These are phyloP conservation scores for Cariama cristata DNA, from an alignment of 2,113 vertebrate genomes.

Conservation along the genomic window DNA sequence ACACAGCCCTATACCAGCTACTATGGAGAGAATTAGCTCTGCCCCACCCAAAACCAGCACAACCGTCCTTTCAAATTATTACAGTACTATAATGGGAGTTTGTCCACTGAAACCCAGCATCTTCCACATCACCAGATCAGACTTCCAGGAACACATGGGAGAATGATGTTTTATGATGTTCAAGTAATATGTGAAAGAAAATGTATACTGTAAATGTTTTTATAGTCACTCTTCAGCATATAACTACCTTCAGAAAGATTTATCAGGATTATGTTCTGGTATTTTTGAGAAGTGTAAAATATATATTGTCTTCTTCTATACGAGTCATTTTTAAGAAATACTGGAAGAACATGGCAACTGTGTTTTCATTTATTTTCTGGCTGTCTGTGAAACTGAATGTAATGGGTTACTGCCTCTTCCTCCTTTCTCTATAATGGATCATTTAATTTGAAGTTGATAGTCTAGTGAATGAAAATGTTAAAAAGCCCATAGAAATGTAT, in stretches of 20 bases:
- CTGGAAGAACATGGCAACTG: background rate
- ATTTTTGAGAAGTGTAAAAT: background rate
- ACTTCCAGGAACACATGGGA: background rate
- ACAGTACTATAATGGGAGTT: background rate
- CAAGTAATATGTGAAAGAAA: background rate
- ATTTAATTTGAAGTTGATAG: background rate
- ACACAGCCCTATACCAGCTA: too few relatives aligned
- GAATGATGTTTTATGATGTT: background rate
- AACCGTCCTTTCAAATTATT: background rate
- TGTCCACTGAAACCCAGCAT: background rate
- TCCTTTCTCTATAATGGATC: background rate
- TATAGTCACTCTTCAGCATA: background rate
- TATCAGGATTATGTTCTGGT: background rate
- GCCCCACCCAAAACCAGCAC: background rate
- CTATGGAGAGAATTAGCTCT: too few relatives aligned
- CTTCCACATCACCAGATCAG: background rate
- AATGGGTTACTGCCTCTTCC: background rate
- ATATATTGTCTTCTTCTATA: background rate
- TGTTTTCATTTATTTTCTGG: background rate
- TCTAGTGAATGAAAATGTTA: background rate
- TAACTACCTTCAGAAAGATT: background rate
- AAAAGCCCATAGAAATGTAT: background rate
- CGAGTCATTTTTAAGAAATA: background rate
- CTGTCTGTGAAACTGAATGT: background rate
- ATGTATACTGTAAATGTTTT: background rate